These are phyloP conservation scores for Leptocoma aspasia DNA, from an alignment of 2,113 vertebrate genomes.

Conservation along the genomic window DNA sequence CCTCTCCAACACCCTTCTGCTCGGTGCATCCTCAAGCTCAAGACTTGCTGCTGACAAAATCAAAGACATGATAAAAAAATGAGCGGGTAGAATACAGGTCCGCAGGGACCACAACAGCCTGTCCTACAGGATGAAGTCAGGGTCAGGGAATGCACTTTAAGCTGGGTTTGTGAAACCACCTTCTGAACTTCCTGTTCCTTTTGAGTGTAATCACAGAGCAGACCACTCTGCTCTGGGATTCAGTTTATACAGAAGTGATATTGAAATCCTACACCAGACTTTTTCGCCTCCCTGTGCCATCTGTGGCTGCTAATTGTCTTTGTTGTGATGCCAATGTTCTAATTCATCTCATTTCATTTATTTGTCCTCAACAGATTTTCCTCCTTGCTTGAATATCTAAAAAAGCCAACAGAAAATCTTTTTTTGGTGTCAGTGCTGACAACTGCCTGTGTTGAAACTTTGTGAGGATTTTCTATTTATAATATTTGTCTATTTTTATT, in stretches of 20 bases:
- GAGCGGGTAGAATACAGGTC: background rate
- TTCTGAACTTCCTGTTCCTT: background rate
- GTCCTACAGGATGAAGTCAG: background rate
- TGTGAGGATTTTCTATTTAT: background rate
- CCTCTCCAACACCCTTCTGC: fast-evolving
- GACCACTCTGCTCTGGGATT: background rate
- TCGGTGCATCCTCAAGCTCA: background rate
- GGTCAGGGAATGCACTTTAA: background rate
- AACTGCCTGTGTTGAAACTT: background rate
- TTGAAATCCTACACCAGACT: background rate
- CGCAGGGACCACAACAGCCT: background rate
- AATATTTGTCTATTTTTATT: background rate
- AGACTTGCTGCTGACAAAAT: background rate
- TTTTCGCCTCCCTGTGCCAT: fast-evolving
- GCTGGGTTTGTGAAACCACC: background rate
- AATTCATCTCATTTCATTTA: background rate
- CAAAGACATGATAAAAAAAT: background rate
- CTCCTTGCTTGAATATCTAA: background rate
- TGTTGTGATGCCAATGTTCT: fast-evolving
- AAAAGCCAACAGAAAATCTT: background rate
- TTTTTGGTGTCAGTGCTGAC: background rate
- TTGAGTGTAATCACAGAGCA: background rate
- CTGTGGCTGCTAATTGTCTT: background rate
- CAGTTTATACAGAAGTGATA: background rate
- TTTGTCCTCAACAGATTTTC: background rate